These are phyloP conservation scores for Aphaenogaster ashmeadi DNA, from an alignment of 1,140 invertebrate species.

Conservation along the genomic window DNA sequence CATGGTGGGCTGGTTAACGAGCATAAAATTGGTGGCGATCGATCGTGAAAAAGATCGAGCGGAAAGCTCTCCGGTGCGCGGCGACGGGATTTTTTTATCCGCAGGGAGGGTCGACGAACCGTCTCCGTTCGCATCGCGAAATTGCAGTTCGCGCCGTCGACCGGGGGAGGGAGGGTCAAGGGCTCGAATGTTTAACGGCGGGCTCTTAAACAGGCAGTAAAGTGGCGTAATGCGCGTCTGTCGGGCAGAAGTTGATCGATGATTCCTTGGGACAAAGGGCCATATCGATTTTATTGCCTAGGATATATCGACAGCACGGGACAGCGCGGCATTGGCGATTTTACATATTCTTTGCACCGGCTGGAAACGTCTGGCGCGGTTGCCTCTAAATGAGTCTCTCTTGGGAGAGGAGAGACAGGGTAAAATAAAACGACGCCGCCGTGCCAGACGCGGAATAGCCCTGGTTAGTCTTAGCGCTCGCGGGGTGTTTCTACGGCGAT, in stretches of 20 bases:
- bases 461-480: background rate
- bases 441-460: constrained; percentile 19
- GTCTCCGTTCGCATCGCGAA: constrained; percentile 54
- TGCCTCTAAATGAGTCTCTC: constrained; percentile 24
- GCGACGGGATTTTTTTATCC: constrained; percentile 52
- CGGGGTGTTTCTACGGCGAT: background rate
- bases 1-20: constrained; percentile 62
- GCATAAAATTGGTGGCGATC: constrained; percentile 70
- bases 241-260: constrained; percentile 71
- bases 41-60: constrained; percentile 65
- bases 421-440: constrained; percentile 33
- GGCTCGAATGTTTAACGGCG: constrained; percentile 66
- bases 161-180: constrained; percentile 60
- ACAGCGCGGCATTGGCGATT: constrained; percentile 29
- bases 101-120: constrained; percentile 52
- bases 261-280: constrained; percentile 73
- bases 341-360: constrained; percentile 54
- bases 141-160: constrained; percentile 47
- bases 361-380: constrained; percentile 42
- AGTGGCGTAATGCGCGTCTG: constrained; percentile 64
- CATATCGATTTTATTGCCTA: constrained; percentile 71
- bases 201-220: constrained; percentile 71
- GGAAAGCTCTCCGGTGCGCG: constrained; percentile 32
- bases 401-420: background rate
- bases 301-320: constrained; percentile 43